These are phyloP conservation scores for Dasyprocta punctata DNA, from an alignment of 2,113 vertebrate genomes.

Conservation along the genomic window DNA sequence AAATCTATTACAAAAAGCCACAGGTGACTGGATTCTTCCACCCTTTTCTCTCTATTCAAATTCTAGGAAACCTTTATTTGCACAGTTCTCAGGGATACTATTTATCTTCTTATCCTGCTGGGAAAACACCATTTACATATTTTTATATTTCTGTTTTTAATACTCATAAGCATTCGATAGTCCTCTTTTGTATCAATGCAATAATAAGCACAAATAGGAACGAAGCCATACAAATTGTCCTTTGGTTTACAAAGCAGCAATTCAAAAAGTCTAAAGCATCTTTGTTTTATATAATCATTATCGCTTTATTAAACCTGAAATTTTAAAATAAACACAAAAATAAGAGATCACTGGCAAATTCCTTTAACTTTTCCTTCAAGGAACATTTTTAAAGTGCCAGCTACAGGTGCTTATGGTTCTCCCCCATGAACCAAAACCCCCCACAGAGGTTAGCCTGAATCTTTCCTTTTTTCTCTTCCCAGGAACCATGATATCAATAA, in stretches of 20 bases:
- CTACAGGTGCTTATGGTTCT: neutral
- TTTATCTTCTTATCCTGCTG: neutral
- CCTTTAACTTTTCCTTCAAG: too few species aligned
- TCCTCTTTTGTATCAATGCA: neutral
- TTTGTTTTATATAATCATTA: neutral
- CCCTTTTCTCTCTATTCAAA: neutral
- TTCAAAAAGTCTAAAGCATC: neutral
- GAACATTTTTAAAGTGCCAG: neutral
- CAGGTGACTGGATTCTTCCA: neutral
- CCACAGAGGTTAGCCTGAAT: neutral
- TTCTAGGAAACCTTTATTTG: slow-evolving; percentile 15
- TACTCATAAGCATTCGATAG: neutral
- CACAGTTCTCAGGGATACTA: neutral
- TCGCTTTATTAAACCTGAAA: neutral
- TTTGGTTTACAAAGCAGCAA: neutral
- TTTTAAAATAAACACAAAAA: neutral
- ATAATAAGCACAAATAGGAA: slow-evolving; percentile 27
- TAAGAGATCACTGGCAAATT: neutral
- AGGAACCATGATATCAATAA: neutral
- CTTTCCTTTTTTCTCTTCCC: neutral
- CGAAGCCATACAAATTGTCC: neutral
- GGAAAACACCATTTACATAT: neutral
- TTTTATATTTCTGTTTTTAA: neutral
- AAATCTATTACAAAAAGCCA: neutral
- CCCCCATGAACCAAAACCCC: neutral